Conservation (phyloP, 1,140 invertebrate species). For the Anagrus nilaparvatae region DNA sequence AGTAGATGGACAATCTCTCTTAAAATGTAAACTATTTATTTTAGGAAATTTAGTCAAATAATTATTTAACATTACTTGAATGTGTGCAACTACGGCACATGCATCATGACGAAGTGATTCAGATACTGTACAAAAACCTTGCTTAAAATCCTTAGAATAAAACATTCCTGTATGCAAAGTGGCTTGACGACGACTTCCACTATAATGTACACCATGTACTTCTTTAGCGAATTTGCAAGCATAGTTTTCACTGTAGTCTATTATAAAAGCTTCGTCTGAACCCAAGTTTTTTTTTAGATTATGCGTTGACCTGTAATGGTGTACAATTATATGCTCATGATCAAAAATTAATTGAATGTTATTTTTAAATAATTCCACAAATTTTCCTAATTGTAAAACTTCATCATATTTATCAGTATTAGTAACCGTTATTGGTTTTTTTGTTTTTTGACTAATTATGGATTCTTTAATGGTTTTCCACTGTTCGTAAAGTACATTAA, state of each 20-base stretch:
- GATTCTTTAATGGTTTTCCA: background rate
- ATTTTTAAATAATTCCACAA: background rate
- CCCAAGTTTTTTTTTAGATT: conserved; percentile 2
- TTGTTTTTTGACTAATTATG: background rate
- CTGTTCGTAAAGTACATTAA: background rate
- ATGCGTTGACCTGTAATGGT: background rate
- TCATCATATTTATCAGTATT: background rate
- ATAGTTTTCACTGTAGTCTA: conserved; percentile 7
- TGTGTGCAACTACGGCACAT: background rate
- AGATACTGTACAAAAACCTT: background rate
- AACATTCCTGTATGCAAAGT: background rate
- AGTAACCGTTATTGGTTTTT: background rate
- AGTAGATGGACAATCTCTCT: background rate
- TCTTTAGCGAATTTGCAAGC: background rate
- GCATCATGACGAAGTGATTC: conserved; percentile 2
- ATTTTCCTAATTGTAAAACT: too few relatives aligned
- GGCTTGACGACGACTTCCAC: background rate
- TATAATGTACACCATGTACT: conserved; percentile 1
- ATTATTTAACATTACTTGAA: background rate
- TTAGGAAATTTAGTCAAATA: background rate
- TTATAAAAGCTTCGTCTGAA: background rate
- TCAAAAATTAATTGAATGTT: background rate
- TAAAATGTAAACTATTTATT: background rate
- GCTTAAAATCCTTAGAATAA: background rate
- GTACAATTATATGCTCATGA: background rate